Conservation (phyloP, 1,140 invertebrate species). For the Lysiphlebus fabarum region DNA sequence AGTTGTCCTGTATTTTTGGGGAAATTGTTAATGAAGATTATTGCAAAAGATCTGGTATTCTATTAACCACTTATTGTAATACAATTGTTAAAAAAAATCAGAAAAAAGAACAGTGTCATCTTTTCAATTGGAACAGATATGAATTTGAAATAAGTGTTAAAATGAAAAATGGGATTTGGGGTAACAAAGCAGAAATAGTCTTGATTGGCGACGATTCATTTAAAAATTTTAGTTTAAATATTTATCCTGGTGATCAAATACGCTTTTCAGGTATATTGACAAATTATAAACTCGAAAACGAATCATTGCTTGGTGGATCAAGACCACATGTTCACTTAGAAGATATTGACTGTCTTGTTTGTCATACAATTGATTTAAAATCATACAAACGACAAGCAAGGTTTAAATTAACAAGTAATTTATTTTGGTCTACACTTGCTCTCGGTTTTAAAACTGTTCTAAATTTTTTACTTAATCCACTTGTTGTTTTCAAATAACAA, state of each 20-base stretch:
- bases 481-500: slow-evolving; percentile 68
- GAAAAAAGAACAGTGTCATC: slow-evolving; percentile 61
- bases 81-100: slow-evolving; percentile 55
- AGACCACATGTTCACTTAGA: slow-evolving; percentile 60
- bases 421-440: slow-evolving; percentile 59
- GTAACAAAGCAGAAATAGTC: slow-evolving; percentile 62
- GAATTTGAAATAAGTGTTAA: slow-evolving; percentile 68
- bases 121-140: slow-evolving; percentile 68
- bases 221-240: slow-evolving; percentile 66
- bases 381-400: slow-evolving; percentile 51
- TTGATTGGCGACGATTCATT: slow-evolving; percentile 64
- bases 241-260: slow-evolving; percentile 68
- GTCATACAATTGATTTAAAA: slow-evolving; percentile 58
- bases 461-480: slow-evolving; percentile 72
- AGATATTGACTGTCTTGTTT: slow-evolving; percentile 66
- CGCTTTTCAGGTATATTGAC: slow-evolving; percentile 65
- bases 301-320: slow-evolving; percentile 59
- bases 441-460: slow-evolving; percentile 68
- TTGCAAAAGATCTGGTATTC: slow-evolving; percentile 54
- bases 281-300: slow-evolving; percentile 39
- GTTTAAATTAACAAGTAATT: slow-evolving; percentile 52
- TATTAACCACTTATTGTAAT: slow-evolving; percentile 55
- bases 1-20: slow-evolving; percentile 68
- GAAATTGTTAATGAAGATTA: slow-evolving; percentile 54
- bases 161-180: slow-evolving; percentile 66